Evolutionary conservation across 2,888 invertebrate species (phyloP), one percentile per base, ranked within the genome.

Genomic region (Sesamia inferens): DNA sequence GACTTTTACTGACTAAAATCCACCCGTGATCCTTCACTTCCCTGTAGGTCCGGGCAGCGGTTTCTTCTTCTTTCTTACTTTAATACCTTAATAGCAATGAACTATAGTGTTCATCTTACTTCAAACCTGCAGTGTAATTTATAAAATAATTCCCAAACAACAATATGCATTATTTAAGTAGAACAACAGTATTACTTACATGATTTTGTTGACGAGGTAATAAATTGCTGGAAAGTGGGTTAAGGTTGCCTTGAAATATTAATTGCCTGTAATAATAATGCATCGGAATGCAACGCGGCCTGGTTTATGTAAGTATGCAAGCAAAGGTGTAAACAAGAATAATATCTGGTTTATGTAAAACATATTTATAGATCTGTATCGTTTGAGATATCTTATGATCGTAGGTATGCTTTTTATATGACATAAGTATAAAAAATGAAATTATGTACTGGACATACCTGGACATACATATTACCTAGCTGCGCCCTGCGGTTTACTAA

Each of bases 171-270:
- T 57, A 47, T 22, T 58, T n/a, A 71, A 76, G 24, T 69, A 59
- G 71, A 31, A 57, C 64, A 42, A 42, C 8, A 42, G 42, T 42
- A 55, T 55, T 55, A 44, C 19, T 55, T 31, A 31, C 3, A 31
- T 48, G 59, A 67, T 48, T 48, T 70, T 74, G 19, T 64, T 48
- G 14, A 31, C 13, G 39, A 71, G 47, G 77, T 64, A 79, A 73
- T 79, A 79, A 78, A 80, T 74, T 48, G 54, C 74, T 64, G 2
- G 62, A 63, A 75, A 79, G 69, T 68, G 42, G 79, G 79, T 66
- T 42, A 83, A 81, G 83, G 83, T 70, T 74, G 77, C 61, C 84
- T 81, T 84, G 81, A 87, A 81, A 74, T 78, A 76, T 76, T 83
- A 76, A 76, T 79, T 83, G 68, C 24, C 19, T 51, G 75, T 62